A percentile compares a stretch with the other conserved stretches of the same genome.
Evolutionary conservation across 2,113 vertebrate species (phyloP).

Genomic region (Periophthalmodon schlosseri): DNA sequence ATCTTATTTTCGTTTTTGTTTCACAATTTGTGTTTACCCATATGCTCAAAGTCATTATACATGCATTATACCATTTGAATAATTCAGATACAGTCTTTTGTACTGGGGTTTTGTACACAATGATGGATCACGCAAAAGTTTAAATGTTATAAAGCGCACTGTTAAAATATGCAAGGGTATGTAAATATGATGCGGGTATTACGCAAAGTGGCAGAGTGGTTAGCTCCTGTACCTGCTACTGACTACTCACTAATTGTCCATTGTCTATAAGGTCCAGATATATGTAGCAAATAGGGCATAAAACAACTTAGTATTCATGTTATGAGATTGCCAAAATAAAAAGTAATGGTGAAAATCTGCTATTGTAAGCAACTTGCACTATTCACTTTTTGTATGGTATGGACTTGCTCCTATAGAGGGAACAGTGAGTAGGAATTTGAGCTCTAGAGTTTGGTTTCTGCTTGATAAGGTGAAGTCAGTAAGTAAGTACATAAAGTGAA

Average conservation of each 20-base stretch:
- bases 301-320: neutral
- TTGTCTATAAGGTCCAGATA: no score
- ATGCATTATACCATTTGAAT: conserved; percentile 11
- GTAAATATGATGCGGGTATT: neutral
- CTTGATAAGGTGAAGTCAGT: no score
- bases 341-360: no score
- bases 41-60: conserved; percentile 12
- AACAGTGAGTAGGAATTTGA: no score
- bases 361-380: no score
- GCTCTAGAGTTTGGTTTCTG: no score
- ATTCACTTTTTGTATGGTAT: no score
- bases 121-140: neutral
- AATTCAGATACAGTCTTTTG: conserved; percentile 2
- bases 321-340: no score
- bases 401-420: no score
- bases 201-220: neutral
- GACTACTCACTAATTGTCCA: neutral
- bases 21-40: conserved; percentile 10
- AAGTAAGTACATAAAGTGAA: no score
- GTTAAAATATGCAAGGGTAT: neutral
- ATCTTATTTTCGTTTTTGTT: conserved; percentile 1
- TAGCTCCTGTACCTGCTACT: neutral
- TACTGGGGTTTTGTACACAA: neutral
- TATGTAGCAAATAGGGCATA: neutral
- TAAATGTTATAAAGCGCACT: neutral